Percentiles rank a stretch among this genome's conserved stretches.
These are phyloP conservation scores for Carterocephalus palaemon DNA, from an alignment of 2,888 invertebrate species.

Conservation along the genomic window DNA sequence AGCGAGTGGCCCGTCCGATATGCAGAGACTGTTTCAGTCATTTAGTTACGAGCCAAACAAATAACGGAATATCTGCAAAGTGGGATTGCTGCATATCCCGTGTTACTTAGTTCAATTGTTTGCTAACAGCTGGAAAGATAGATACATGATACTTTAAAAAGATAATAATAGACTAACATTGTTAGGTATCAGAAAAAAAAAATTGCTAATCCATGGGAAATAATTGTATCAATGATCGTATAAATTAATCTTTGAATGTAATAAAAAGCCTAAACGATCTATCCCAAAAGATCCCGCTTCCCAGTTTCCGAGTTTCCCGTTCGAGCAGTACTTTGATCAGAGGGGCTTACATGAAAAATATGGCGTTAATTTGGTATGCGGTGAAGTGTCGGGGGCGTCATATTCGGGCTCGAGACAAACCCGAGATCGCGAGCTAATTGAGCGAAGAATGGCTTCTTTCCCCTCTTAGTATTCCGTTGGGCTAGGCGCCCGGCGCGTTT, in stretches of 20 bases:
- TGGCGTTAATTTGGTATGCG: constrained; percentile 70
- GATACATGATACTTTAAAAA: no score
- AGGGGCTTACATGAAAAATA: constrained; percentile 68
- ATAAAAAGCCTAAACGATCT: constrained; percentile 4
- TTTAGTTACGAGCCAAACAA: no score
- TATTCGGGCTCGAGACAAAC: constrained; percentile 51
- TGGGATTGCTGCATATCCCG: no score
- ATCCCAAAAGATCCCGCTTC: constrained; percentile 26
- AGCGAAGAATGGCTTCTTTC: constrained; percentile 63
- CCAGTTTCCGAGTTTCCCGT: constrained; percentile 30
- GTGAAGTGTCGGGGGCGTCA: constrained; percentile 54
- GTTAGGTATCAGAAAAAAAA: no score
- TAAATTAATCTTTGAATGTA: constrained; percentile 6
- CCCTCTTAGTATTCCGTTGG: constrained; percentile 70
- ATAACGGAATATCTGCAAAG: no score
- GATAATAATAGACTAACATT: no score
- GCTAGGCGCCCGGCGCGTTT: constrained; percentile 51
- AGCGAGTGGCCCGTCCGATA: no score
- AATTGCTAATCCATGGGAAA: no score
- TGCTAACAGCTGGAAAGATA: no score
- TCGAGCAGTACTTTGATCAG: constrained; percentile 55
- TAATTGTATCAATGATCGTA: no score
- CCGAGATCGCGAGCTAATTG: constrained; percentile 69
- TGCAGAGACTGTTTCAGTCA: no score
- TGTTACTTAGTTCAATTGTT: no score